Evolutionary conservation across 2,888 invertebrate species (phyloP), one percentile per base, ranked within the genome.

Genomic region (Pecten maximus): DNA sequence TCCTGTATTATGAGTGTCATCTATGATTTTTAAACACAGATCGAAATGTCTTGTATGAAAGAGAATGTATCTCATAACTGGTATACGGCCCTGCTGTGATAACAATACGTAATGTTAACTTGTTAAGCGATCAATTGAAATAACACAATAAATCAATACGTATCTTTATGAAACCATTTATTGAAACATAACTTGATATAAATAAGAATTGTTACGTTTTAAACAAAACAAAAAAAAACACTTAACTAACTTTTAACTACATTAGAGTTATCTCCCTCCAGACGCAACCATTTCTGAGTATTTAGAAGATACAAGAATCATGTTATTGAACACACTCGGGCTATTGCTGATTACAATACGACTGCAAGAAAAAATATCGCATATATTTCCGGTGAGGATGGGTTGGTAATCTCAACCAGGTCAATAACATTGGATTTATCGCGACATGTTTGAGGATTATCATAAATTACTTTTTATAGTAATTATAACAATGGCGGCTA

Each of bases 141-240:
- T 6, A 35, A 74, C 28, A 28, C 10, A 74, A 12, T 12, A 28
- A 74, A 74, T 12, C 12, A 74, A 74, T 23, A 74, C 8, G 12
- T 35, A 35, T 8, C 0, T 74, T 74, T 74, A 35, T 54, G n/a
- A 74, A 74, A 74, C 28, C 35, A 35, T 74, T 74, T 74, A 74
- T 74, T 74, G 28, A 74, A 74, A 74, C 74, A 74, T 74, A 74
- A 74, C 74, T 35, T 74, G 28, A 35, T 35, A 74, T 74, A 35
- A 74, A 74, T 74, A 74, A 74, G 28, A 35, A 74, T 35, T 74
- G 35, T 35, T 35, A 74, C 74, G 23, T 23, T 28, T 35, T 74
- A 28, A 74, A 74, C 74, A 74, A 74, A 74, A 74, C 23, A 28
- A 74, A 74, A 8, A 28, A 74, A 28, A 35, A 35, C 74, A 35